These are phyloP conservation scores for Babyrousa celebensis DNA, from an alignment of 2,797 vertebrate genomes.

Conservation along the genomic window DNA sequence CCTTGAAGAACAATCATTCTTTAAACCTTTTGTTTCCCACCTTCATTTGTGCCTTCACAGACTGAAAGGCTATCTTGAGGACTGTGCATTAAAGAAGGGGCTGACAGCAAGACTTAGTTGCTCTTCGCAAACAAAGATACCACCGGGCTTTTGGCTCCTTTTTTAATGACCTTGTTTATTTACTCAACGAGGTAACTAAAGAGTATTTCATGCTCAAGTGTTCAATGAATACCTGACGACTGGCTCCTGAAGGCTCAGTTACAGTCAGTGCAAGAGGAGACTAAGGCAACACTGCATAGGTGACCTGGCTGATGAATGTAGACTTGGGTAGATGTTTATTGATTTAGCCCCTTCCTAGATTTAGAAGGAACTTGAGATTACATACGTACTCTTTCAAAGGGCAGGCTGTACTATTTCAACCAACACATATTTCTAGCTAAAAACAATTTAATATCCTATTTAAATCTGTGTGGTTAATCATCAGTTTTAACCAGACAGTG, in stretches of 20 bases:
- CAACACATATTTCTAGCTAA: slow-evolving; percentile 10
- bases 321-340: neutral
- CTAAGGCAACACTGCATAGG: no score
- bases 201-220: neutral
- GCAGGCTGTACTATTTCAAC: neutral
- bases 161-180: neutral
- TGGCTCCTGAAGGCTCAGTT: neutral
- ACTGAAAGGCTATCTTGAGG: neutral
- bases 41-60: neutral
- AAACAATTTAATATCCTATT: slow-evolving; percentile 18
- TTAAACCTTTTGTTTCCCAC: neutral
- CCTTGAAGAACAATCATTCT: neutral
- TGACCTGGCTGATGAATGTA: neutral
- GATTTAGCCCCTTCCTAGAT: neutral
- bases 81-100: neutral
- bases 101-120: neutral
- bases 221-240: neutral
- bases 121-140: neutral
- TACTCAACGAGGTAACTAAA: neutral
- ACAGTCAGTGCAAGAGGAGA: neutral
- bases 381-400: neutral
- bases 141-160: neutral
- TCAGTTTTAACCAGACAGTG: neutral
- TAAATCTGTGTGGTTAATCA: neutral
- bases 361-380: neutral